phyloP scores from a whole-genome alignment of 2,797 vertebrate genomes.

The Telmatherina bonti region DNA sequence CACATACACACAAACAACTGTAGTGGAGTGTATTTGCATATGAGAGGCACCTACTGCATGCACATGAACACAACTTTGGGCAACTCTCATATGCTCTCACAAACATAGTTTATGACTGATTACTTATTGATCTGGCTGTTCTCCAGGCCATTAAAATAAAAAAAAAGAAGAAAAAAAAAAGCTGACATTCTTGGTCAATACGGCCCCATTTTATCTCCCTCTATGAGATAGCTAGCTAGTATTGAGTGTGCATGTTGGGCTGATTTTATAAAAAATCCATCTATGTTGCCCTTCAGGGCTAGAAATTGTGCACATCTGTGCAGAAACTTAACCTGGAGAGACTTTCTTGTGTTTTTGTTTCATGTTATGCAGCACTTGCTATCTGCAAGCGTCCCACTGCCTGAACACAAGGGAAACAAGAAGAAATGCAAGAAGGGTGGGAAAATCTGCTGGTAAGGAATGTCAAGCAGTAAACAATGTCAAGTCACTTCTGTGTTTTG shows the following conservation, averaged over 20 bases:
- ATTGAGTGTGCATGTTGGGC: not conserved
- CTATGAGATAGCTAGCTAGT: slow-evolving; percentile 11
- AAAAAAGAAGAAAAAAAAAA: slow-evolving; percentile 55
- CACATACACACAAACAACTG: slow-evolving; percentile 20
- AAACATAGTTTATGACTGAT: slow-evolving; percentile 49
- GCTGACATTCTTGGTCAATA: slow-evolving; percentile 38
- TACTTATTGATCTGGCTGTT: slow-evolving; percentile 63
- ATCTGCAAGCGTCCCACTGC: slow-evolving; percentile 35
- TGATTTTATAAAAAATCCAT: slow-evolving; percentile 1
- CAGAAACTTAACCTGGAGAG: slow-evolving; percentile 23
- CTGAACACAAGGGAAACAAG: slow-evolving; percentile 23
- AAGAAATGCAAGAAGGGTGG: slow-evolving; percentile 31
- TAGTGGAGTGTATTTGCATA: slow-evolving; percentile 29
- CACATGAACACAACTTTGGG: slow-evolving; percentile 16
- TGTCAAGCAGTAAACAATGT: slow-evolving; percentile 36
- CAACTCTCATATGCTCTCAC: slow-evolving; percentile 6
- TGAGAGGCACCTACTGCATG: slow-evolving; percentile 17
- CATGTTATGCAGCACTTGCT: slow-evolving; percentile 39
- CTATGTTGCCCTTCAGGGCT: slow-evolving; percentile 13
- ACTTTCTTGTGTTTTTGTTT: slow-evolving; percentile 25
- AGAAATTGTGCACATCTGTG: slow-evolving; percentile 5
- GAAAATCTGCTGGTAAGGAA: slow-evolving; percentile 37
- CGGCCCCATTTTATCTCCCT: slow-evolving; percentile 5
- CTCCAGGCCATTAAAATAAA: slow-evolving; percentile 55
- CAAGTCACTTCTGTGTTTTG: slow-evolving; percentile 34